Percentiles rank a stretch among this genome's conserved stretches.
phyloP scores from a whole-genome alignment of 2,113 vertebrate species.

The Labeo rohita region DNA sequence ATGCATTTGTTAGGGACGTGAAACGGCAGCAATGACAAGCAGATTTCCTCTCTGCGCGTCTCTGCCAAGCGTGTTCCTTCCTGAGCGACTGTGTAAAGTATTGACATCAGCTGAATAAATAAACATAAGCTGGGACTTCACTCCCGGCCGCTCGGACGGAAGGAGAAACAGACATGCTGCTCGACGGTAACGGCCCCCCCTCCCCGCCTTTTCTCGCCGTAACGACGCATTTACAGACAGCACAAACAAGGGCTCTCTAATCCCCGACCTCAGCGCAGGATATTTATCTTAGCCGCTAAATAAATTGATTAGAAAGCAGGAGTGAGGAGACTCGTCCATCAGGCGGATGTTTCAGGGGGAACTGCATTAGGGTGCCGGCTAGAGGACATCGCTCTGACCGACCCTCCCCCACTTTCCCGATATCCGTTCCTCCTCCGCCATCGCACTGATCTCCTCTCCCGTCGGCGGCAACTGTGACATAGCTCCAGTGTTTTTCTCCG shows the following conservation, averaged over 20 bases:
- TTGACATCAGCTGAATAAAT: slow-evolving; percentile 59
- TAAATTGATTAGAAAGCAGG: slow-evolving; percentile 61
- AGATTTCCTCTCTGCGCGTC: slow-evolving; percentile 16
- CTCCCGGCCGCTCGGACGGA: slow-evolving; percentile 35
- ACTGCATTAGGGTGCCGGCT: slow-evolving; percentile 55
- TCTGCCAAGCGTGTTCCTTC: slow-evolving; percentile 38
- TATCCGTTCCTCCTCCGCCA: slow-evolving; percentile 20
- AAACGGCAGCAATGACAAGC: slow-evolving; percentile 33
- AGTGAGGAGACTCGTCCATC: slow-evolving; percentile 59
- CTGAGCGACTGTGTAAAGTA: slow-evolving; percentile 51
- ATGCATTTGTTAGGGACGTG: slow-evolving; percentile 43
- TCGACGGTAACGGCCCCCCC: slow-evolving; percentile 36
- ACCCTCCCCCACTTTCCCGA: slow-evolving; percentile 13
- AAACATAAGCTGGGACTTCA: slow-evolving; percentile 55
- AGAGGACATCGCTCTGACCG: slow-evolving; percentile 53
- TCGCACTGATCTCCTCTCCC: slow-evolving; percentile 30
- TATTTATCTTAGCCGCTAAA: slow-evolving; percentile 62
- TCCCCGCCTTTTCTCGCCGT: slow-evolving; percentile 24
- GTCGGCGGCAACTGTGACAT: slow-evolving; percentile 42
- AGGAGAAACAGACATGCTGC: slow-evolving; percentile 30
- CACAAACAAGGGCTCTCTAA: slow-evolving; percentile 50
- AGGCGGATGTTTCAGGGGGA: slow-evolving; percentile 46
- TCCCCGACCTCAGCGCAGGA: slow-evolving; percentile 54
- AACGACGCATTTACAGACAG: slow-evolving; percentile 45
- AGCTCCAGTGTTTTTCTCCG: slow-evolving; percentile 57